A percentile compares a stretch with the other conserved stretches of the same genome.
phyloP scores from a whole-genome alignment of 2,113 vertebrate species.

The Solea senegalensis region DNA sequence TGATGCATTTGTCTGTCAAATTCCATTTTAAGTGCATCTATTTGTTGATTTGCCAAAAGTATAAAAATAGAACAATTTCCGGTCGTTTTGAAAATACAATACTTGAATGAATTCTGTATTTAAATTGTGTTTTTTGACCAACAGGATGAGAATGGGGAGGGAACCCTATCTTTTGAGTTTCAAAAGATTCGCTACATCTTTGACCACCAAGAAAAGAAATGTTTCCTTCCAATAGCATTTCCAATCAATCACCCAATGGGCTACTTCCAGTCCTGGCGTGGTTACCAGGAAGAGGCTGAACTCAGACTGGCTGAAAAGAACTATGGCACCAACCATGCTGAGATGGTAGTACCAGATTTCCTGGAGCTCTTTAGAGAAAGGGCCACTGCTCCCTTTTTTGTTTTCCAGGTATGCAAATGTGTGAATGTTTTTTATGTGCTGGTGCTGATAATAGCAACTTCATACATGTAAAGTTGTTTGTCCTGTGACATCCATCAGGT shows the following conservation, averaged over 20 bases:
- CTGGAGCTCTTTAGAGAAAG: constrained; percentile 93
- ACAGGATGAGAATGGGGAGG: constrained; percentile 86
- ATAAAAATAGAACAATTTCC: not conserved
- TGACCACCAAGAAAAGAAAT: constrained; percentile 84
- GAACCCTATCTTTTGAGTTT: constrained; percentile 90
- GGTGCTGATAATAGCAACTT: not conserved
- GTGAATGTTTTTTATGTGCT: not conserved
- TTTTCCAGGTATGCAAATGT: constrained; percentile 88
- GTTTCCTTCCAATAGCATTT: constrained; percentile 89
- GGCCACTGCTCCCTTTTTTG: constrained; percentile 95
- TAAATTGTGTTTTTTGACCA: constrained; percentile 3
- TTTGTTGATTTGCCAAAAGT: not conserved
- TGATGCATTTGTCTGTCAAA: not conserved
- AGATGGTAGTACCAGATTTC: constrained; percentile 97
- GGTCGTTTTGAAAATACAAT: not conserved
- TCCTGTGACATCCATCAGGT: constrained; percentile 78
- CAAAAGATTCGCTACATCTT: constrained; percentile 95
- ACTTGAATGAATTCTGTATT: not conserved
- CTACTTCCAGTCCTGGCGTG: constrained; percentile 89
- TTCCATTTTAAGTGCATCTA: not conserved
- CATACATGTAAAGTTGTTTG: not conserved
- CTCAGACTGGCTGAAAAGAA: constrained; percentile 88
- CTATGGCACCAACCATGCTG: constrained; percentile 91
- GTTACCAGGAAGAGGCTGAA: constrained; percentile 91
- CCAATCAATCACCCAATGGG: constrained; percentile 83